These are phyloP conservation scores for Philhelius pedissequus DNA, from an alignment of 2,888 invertebrate genomes.

Conservation along the genomic window DNA sequence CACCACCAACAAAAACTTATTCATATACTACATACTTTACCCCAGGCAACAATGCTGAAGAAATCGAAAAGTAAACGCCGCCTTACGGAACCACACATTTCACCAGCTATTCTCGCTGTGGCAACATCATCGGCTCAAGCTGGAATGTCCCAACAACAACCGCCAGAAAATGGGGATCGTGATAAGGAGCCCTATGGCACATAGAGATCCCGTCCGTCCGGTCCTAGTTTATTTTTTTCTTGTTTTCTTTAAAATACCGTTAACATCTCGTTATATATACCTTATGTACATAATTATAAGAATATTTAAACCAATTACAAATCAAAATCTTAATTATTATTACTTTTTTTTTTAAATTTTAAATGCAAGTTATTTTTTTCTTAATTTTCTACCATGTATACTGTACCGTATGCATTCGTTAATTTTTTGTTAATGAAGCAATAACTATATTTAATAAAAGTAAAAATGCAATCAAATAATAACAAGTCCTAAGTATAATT, in stretches of 20 bases:
- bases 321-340: not conserved
- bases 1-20: slow-evolving; percentile 16
- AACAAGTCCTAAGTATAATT: slow-evolving; percentile 23
- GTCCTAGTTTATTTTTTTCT: slow-evolving; percentile 79
- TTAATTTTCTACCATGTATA: not conserved
- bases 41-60: slow-evolving; percentile 99
- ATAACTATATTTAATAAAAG: slow-evolving; percentile 2
- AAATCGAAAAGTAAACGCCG: slow-evolving; percentile 99
- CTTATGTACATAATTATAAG: no score
- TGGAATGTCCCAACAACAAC: slow-evolving; percentile 68
- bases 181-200: slow-evolving; percentile 77
- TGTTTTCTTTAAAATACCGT: slow-evolving; percentile 76
- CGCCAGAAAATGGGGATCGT: slow-evolving; percentile 82
- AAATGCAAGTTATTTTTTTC: not conserved
- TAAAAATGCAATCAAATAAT: not conserved
- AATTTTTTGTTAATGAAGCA: not conserved
- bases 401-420: not conserved
- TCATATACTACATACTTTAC: slow-evolving; percentile 49
- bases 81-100: slow-evolving; percentile 90
- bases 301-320: no score
- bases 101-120: slow-evolving; percentile 77
- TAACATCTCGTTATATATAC: no score
- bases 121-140: slow-evolving; percentile 72
- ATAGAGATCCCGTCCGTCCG: slow-evolving; percentile 78
- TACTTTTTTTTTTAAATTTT: not conserved